Evolutionary conservation across 2,888 invertebrate species (phyloP).

Genomic region (Colostygia pectinataria): DNA sequence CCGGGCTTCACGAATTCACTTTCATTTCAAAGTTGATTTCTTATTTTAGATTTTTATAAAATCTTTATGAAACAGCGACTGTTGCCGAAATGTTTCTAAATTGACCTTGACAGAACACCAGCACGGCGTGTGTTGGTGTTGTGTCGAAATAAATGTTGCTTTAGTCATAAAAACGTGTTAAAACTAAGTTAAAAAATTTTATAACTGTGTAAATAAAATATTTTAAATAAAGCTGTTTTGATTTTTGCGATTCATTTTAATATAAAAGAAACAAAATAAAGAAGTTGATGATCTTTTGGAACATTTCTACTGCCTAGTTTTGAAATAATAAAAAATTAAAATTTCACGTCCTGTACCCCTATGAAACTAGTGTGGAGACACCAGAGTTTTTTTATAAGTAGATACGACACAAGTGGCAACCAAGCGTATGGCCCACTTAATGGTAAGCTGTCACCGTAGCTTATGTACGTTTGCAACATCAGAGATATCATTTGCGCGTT

Average conservation of each 20-base stretch:
- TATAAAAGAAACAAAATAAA: background rate
- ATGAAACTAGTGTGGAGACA: too few relatives aligned
- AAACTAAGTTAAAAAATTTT: conserved; percentile 55
- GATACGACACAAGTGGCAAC: too few relatives aligned
- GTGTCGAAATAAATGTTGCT: conserved; percentile 66
- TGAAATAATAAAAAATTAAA: too few relatives aligned
- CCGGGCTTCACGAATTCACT: too few relatives aligned
- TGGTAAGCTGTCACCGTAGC: too few relatives aligned
- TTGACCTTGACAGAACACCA: conserved; percentile 67
- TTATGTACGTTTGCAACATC: too few relatives aligned
- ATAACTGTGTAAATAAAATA: conserved; percentile 66
- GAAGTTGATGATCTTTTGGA: too few relatives aligned
- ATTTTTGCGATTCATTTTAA: conserved; percentile 3
- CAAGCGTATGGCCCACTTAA: too few relatives aligned
- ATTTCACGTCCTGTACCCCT: too few relatives aligned
- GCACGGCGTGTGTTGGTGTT: conserved; percentile 54
- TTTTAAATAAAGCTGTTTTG: conserved; percentile 38
- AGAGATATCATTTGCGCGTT: too few relatives aligned
- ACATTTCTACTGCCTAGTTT: too few relatives aligned
- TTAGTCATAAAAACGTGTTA: conserved; percentile 67
- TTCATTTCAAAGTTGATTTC: background rate
- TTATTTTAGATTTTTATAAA: conserved; percentile 14
- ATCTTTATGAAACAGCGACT: conserved; percentile 34
- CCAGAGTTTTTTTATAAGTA: too few relatives aligned
- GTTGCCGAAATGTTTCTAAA: conserved; percentile 63